Percentiles rank a stretch among this genome's conserved stretches.
phyloP scores from a whole-genome alignment of 2,797 vertebrate genomes.

The Strix occidentalis region DNA sequence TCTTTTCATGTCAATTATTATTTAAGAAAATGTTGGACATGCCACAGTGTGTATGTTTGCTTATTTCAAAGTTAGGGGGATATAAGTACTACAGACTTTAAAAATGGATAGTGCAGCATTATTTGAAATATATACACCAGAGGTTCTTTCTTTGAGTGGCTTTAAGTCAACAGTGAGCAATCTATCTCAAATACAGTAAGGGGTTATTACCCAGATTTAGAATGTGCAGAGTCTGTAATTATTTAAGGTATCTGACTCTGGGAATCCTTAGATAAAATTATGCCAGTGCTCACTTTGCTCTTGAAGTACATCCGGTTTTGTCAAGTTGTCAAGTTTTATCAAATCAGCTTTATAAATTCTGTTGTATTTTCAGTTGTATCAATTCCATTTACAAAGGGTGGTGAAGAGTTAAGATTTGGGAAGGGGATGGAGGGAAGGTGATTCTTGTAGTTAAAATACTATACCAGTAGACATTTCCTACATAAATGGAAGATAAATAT shows the following conservation, averaged over 20 bases:
- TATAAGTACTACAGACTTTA: neutral
- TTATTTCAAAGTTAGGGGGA: neutral
- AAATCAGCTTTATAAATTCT: constrained; percentile 83
- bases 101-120: neutral
- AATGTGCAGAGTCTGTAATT: neutral
- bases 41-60: neutral
- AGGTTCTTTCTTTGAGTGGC: neutral
- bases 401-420: neutral
- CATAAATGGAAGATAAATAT: neutral
- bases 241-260: neutral
- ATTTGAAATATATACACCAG: neutral
- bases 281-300: constrained; percentile 40
- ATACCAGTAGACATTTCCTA: neutral
- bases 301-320: constrained; percentile 73
- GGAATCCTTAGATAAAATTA: constrained; percentile 16
- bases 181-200: neutral
- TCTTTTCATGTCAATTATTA: neutral
- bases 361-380: constrained; percentile 72
- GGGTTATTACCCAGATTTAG: neutral
- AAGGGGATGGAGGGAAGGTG: neutral
- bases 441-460: neutral
- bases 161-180: neutral
- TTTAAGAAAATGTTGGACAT: neutral
- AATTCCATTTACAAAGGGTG: neutral
- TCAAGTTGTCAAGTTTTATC: constrained; percentile 86